phyloP scores from a whole-genome alignment of 2,888 invertebrate genomes.

The Limnephilus rhombicus region DNA sequence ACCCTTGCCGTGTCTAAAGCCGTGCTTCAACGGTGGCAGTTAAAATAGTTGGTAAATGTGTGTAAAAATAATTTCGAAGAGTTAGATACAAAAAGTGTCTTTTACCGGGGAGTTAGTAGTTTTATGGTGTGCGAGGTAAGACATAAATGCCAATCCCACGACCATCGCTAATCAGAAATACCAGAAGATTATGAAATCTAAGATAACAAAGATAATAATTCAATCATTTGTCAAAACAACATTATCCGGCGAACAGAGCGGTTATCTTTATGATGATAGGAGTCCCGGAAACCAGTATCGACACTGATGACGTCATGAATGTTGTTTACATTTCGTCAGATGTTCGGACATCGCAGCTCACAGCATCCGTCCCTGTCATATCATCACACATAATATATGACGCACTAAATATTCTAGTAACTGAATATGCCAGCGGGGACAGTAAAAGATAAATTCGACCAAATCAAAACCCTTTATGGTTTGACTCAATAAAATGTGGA shows the following conservation, averaged over 20 bases:
- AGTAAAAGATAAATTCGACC: not conserved
- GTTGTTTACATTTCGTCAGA: conserved; percentile 1
- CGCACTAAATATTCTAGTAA: not conserved
- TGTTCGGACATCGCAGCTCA: not conserved
- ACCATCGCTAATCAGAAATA: not conserved
- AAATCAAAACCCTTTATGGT: not conserved
- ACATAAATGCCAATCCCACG: not conserved
- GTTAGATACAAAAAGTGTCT: not conserved
- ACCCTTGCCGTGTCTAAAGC: too few species aligned
- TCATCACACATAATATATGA: not conserved
- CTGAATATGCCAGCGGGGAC: not conserved
- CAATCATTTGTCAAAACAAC: not conserved
- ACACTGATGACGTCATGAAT: not conserved
- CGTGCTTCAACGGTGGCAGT: too few species aligned
- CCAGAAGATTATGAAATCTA: conserved; percentile 1
- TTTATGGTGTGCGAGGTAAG: not conserved
- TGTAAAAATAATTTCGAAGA: not conserved
- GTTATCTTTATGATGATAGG: not conserved
- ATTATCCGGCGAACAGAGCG: not conserved
- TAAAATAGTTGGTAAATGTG: not conserved
- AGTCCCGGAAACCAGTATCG: not conserved
- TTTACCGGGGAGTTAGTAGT: not conserved
- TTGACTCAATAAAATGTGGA: not conserved
- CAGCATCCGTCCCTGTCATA: not conserved
- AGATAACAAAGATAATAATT: not conserved